Conservation (phyloP, 2,888 invertebrate genomes). For the Acrocera orbiculus region DNA sequence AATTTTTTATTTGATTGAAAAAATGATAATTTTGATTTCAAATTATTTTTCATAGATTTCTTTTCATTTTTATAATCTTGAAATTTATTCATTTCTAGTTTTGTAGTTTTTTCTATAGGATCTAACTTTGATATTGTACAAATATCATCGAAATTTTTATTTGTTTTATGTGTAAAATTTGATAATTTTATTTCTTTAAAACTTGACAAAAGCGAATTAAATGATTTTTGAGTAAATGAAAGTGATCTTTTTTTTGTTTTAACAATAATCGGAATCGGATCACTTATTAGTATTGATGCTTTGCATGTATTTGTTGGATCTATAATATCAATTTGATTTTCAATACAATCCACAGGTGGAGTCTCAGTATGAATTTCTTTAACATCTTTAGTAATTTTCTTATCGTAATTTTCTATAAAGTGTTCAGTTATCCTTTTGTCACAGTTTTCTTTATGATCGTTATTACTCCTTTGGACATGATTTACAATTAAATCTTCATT, state of each 20-base stretch:
- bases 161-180: conserved; percentile 13
- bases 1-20: conserved; percentile 22
- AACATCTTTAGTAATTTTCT: no score
- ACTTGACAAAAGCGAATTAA: conserved; percentile 24
- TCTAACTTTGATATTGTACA: not conserved
- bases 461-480: no score
- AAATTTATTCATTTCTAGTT: not conserved
- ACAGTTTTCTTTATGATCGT: no score
- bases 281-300: no score
- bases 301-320: no score
- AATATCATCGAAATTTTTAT: not conserved
- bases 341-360: no score
- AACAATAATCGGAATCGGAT: no score
- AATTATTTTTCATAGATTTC: conserved; percentile 27
- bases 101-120: not conserved
- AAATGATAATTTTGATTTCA: conserved; percentile 25
- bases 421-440: no score
- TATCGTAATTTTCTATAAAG: no score
- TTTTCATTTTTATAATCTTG: conserved; percentile 5
- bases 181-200: conserved; percentile 26
- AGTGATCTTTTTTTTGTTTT: conserved; percentile 24
- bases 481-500: no score
- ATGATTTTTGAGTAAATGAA: conserved; percentile 28
- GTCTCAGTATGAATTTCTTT: no score
- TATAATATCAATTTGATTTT: no score